A percentile compares a stretch with the other conserved stretches of the same genome.
Evolutionary conservation across 2,113 vertebrate genomes (phyloP).

Genomic region (Pleuronectes platessa): DNA sequence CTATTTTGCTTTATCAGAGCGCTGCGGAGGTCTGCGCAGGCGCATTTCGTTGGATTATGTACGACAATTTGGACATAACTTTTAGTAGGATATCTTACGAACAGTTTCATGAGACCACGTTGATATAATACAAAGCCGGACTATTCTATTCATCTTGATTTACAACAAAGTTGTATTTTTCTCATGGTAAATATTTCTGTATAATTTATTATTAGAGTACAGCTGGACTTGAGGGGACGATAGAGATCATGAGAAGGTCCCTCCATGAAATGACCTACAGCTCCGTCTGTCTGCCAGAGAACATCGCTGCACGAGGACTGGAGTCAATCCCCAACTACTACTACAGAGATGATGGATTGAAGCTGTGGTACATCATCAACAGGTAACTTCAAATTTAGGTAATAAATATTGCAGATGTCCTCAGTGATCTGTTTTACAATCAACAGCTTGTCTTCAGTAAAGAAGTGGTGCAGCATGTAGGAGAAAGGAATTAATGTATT

Average conservation of each 20-base stretch:
- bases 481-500: no score
- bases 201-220: slow-evolving; percentile 36
- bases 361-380: slow-evolving; percentile 60
- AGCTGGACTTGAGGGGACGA: slow-evolving; percentile 33
- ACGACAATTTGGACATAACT: no score
- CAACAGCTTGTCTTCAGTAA: no score
- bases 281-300: slow-evolving; percentile 66
- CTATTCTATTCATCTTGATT: neutral
- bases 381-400: slow-evolving; percentile 14
- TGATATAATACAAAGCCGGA: neutral
- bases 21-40: no score
- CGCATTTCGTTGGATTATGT: no score
- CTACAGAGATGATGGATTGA: slow-evolving; percentile 72
- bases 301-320: slow-evolving; percentile 61
- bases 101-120: no score
- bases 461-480: no score
- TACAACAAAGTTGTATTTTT: neutral
- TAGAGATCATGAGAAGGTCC: slow-evolving; percentile 50
- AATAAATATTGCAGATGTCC: neutral
- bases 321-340: slow-evolving; percentile 61
- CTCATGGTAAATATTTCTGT: neutral
- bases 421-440: no score
- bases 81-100: no score
- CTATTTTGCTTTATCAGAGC: no score
- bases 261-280: slow-evolving; percentile 52